These are phyloP conservation scores for Zaprionus tsacasi DNA, from an alignment of 1,140 invertebrate genomes.

Conservation along the genomic window DNA sequence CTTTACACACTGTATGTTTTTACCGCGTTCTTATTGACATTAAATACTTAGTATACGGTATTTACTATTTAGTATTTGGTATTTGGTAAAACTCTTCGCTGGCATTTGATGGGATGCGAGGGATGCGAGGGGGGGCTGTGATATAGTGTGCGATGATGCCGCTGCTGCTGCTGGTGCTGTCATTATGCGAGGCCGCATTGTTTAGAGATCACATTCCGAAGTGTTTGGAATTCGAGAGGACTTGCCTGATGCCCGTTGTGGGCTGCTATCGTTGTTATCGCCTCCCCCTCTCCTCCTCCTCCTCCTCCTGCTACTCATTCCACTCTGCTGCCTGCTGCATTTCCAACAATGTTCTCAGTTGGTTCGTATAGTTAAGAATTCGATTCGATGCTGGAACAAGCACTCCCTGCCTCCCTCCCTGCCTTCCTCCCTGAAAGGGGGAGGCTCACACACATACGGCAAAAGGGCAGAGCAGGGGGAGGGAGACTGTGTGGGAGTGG, in stretches of 20 bases:
- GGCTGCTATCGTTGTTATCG: conserved; percentile 25
- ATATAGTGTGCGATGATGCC: neutral
- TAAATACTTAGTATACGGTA: conserved; percentile 7
- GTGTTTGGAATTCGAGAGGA: conserved; percentile 74
- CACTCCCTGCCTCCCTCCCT: neutral
- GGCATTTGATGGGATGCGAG: conserved; percentile 52
- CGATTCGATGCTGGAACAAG: conserved; percentile 14
- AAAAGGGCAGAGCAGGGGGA: neutral
- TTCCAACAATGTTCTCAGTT: conserved; percentile 29
- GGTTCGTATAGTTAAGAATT: conserved; percentile 28
- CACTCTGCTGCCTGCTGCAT: conserved; percentile 29
- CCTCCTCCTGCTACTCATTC: conserved; percentile 5
- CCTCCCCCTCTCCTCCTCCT: neutral
- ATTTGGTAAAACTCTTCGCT: conserved; percentile 71
- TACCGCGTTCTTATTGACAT: neutral
- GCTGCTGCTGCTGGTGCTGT: conserved; percentile 44
- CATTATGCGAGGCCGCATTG: conserved; percentile 70
- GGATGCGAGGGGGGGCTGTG: neutral
- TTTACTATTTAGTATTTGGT: conserved; percentile 49
- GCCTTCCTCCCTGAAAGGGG: neutral
- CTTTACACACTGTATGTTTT: neutral
- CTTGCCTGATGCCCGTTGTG: conserved; percentile 20
- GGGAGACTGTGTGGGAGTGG: neutral
- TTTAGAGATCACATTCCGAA: conserved; percentile 75
- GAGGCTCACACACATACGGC: neutral